A percentile compares a stretch with the other conserved stretches of the same genome.
These are phyloP conservation scores for Catharus fuscescens DNA, from an alignment of 2,113 vertebrate genomes.

Conservation along the genomic window DNA sequence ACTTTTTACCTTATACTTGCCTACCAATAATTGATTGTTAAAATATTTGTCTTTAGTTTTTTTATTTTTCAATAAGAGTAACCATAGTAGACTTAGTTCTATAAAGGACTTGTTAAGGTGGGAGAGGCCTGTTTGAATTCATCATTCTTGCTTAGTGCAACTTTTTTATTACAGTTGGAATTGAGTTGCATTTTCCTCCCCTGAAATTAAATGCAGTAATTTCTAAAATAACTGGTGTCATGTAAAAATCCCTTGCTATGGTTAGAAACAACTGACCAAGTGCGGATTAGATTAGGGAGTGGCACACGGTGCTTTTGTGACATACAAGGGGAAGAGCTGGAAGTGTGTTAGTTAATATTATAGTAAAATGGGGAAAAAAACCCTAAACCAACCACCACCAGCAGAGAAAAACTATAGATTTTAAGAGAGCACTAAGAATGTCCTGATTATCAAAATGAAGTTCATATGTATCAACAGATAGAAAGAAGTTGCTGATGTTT, in stretches of 20 bases:
- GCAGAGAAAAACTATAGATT: neutral
- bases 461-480: neutral
- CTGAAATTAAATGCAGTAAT: neutral
- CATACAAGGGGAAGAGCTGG: neutral
- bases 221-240: neutral
- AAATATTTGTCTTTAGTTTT: neutral
- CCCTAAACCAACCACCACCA: neutral
- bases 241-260: neutral
- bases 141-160: neutral
- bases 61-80: neutral
- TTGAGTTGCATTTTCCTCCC: neutral
- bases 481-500: neutral
- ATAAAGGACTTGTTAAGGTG: neutral
- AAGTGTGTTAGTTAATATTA: neutral
- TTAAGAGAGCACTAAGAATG: neutral
- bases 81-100: neutral
- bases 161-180: neutral
- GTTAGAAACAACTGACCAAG: neutral
- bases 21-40: neutral
- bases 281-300: neutral
- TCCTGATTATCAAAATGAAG: neutral
- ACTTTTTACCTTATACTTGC: neutral
- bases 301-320: fast-evolving
- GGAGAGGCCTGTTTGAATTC: neutral
- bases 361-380: neutral